Evolutionary conservation across 2,888 invertebrate genomes (phyloP), one percentile per base, ranked within the genome.

Genomic region (Phorcus lineatus): DNA sequence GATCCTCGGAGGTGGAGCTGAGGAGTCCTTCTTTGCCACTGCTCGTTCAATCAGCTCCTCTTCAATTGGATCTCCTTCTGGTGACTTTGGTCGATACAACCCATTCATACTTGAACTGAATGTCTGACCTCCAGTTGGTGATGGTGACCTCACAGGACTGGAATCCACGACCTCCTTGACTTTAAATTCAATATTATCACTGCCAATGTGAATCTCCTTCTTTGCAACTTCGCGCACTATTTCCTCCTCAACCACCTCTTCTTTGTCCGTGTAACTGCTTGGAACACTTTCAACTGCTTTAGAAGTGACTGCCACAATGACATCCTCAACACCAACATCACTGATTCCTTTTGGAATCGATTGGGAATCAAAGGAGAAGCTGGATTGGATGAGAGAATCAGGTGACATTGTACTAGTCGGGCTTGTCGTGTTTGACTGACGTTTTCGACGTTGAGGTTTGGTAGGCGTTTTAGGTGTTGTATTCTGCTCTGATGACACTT

Each of bases 361-460:
- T 19, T 62, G 40, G 40, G 47, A 17, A 22, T 66, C 66, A 19
- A 77, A 70, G 31, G 70, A 31, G 31, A 70, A 70, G 16, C 36
- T 36, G n/a, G 70, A 36, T 24, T 54, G 22, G 24, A 54, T 31
- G 53, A 52, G 75, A 16, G 75, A 75, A 13, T 80, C 80, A 1
- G 53, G 24, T 22, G 81, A 82, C 17, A 53, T 54, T 31, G 52
- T 53, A 24, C 80, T 82, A 67, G 31, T 22, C 40, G 17, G 77
- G 75, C 74, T 77, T 52, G 67, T 40, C 11, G 53, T 85, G 78
- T 80, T 83, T 0, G 82, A 74, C 19, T 84, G 83, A 78, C 86
- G 88, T 76, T 89, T 89, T 79, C 86, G 89, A 2, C 90, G 79
- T 80, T 88, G 88, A 31, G 90, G 90, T 77, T 90, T 90, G 4